Base-by-base conservation (phyloP, 2,797 vertebrate genomes). In the Rostrhamus sociabilis region DNA sequence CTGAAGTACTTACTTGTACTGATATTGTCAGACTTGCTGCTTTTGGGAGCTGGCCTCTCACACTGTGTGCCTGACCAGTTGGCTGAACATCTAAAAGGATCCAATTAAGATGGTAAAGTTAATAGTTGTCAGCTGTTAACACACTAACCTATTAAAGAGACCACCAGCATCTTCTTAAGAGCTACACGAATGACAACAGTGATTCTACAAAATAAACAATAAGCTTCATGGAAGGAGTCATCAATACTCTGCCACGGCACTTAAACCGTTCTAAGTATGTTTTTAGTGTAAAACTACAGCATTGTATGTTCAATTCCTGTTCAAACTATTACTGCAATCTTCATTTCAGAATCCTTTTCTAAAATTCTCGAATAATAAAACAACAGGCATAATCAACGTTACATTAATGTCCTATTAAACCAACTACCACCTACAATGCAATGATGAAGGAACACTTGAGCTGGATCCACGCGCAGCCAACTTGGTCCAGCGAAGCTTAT, bases 1-100 rank as follows among this genome's bases (percentile, higher is more conserved):
- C 34, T 86, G 53, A 86, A 86, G 26, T 76, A 98, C 99, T 99
- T 98, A 99, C 99, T 99, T 98, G 99, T 99, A 45, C 98, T 99
- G 93, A 99, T 98, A 84, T 99, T 99, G 97, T 99, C 99, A 76
- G 99, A 99, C 97, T 99, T 99, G 98, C 99, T 99, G 98, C 99
- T 99, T 97, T 99, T 99, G 66, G 99, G 99, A 94, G 99, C 99
- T 79, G 99, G 99, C 95, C 99, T 99, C 97, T 99, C 99, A 94
- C 99, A 99, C 92, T 99, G 99, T 11, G 99, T 99, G 92, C 99
- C 99, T 87, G 99, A 99, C 99, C 99, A 99, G 97, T 99, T 99
- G 97, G 99, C 98, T 86, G 99, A 99, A 95, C 99, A 99, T 98
- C 99, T 99, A 97, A 97, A 98, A 98, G 95, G 97, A 98, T 81